A percentile compares a stretch with the other conserved stretches of the same genome.
Evolutionary conservation across 92 coral and sea anemone genomes (phyloP).

Genomic region (Blastomussa wellsi): DNA sequence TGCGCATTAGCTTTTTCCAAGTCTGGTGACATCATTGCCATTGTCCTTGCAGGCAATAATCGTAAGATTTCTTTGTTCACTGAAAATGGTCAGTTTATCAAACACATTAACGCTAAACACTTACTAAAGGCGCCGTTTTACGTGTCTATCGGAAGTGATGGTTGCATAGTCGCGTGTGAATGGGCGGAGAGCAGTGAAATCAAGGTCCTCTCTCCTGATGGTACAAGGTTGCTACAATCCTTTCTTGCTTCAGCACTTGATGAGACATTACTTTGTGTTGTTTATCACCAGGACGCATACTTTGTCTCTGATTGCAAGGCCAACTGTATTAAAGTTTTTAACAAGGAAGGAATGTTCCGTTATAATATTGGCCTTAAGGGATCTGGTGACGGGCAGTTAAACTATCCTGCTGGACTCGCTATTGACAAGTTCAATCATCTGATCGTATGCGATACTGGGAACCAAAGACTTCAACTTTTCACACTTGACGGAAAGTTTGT

Average conservation of each 20-base stretch:
- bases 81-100: constrained; percentile 51
- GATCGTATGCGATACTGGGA: constrained; percentile 36
- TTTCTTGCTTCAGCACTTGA: constrained; percentile 25
- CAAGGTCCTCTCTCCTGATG: constrained; percentile 26
- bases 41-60: not conserved
- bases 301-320: not conserved
- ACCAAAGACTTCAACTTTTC: constrained; percentile 5
- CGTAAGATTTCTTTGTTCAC: constrained; percentile 21
- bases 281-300: not conserved
- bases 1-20: not conserved
- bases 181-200: not conserved
- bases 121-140: not conserved
- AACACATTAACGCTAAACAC: constrained; percentile 30
- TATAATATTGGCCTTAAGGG: constrained; percentile 37
- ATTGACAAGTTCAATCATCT: constrained; percentile 56
- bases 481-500: not conserved
- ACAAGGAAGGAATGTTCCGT: constrained; percentile 35
- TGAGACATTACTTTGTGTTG: not conserved
- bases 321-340: constrained; percentile 38
- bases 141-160: constrained; percentile 12
- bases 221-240: constrained; percentile 7
- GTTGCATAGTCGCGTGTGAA: constrained; percentile 11
- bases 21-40: not conserved
- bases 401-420: constrained; percentile 50
- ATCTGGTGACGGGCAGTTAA: constrained; percentile 38